A percentile compares a stretch with the other conserved stretches of the same genome.
Evolutionary conservation across 2,797 vertebrate species (phyloP).

Genomic region (Phrynocephalus forsythii): DNA sequence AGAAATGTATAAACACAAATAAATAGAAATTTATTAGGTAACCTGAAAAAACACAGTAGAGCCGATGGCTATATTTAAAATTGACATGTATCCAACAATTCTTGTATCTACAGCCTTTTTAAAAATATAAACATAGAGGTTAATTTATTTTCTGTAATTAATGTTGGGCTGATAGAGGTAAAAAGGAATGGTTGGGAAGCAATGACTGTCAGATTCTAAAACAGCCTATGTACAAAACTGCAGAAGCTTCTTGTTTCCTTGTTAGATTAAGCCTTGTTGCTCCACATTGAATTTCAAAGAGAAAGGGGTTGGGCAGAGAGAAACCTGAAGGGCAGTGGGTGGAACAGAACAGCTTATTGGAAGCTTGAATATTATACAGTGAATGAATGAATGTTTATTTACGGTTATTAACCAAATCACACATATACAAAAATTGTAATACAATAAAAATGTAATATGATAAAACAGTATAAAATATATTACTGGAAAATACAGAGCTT

Average conservation of each 20-base stretch:
- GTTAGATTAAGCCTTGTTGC: neutral
- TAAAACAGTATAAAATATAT: too few relatives aligned
- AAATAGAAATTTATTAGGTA: too few relatives aligned
- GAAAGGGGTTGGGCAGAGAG: neutral
- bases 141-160: neutral
- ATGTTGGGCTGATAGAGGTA: neutral
- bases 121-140: neutral
- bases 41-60: neutral
- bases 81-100: neutral
- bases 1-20: too few relatives aligned
- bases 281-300: neutral
- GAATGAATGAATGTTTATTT: too few relatives aligned
- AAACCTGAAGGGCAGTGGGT: neutral
- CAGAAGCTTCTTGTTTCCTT: neutral
- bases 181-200: neutral
- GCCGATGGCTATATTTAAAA: neutral
- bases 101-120: neutral
- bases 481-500: too few relatives aligned
- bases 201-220: neutral
- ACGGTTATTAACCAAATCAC: too few relatives aligned
- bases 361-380: neutral
- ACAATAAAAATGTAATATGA: too few relatives aligned
- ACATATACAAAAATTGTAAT: too few relatives aligned
- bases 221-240: neutral
- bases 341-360: neutral